Evolutionary conservation across 2,888 invertebrate species (phyloP).

Genomic region (Rhamnusium bicolor): DNA sequence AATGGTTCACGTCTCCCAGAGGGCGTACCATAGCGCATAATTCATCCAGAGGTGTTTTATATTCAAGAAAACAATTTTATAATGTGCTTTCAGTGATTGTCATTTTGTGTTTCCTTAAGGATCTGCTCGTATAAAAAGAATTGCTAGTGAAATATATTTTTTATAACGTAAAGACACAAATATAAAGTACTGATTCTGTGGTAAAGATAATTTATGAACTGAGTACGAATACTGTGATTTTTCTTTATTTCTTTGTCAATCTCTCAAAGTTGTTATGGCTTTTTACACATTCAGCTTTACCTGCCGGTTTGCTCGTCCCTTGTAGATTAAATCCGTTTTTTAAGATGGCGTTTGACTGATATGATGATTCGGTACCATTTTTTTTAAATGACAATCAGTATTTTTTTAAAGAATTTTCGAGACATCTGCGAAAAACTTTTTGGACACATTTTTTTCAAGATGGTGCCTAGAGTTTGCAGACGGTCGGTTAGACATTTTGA

Average conservation of each 20-base stretch:
- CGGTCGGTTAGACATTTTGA: too few relatives aligned
- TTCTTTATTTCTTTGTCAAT: neutral
- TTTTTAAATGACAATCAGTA: too few relatives aligned
- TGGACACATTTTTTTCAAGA: too few relatives aligned
- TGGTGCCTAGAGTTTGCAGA: too few relatives aligned
- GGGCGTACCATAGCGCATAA: slow-evolving; percentile 58
- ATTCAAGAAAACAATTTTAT: neutral
- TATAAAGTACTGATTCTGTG: too few relatives aligned
- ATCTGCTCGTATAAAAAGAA: neutral
- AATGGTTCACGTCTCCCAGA: slow-evolving; percentile 72
- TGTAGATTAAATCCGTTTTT: too few relatives aligned
- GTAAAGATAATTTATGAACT: slow-evolving; percentile 3
- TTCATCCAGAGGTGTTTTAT: neutral
- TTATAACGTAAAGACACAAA: too few relatives aligned
- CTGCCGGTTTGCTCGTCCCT: neutral
- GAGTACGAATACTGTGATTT: slow-evolving; percentile 15
- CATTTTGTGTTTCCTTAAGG: neutral
- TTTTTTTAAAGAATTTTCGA: too few relatives aligned
- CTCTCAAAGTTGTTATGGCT: neutral
- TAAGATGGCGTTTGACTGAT: too few relatives aligned
- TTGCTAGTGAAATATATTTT: slow-evolving; percentile 28
- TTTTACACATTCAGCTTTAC: neutral
- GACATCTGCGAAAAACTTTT: too few relatives aligned
- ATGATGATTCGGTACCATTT: too few relatives aligned
- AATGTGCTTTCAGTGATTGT: neutral